phyloP scores from a whole-genome alignment of 2,113 vertebrate genomes.

The Taxidea taxus region DNA sequence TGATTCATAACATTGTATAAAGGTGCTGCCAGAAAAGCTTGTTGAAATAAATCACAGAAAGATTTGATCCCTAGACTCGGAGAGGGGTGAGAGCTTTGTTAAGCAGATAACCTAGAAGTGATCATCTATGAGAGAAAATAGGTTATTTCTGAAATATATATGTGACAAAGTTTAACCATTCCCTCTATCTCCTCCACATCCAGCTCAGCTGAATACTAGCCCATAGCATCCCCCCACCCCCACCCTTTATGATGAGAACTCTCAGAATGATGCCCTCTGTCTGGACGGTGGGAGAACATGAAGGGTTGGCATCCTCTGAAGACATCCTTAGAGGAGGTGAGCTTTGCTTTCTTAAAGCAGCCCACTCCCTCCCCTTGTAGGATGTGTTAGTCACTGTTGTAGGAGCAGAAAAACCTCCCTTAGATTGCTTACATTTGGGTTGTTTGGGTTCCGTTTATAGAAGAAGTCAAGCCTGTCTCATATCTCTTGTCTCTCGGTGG shows the following conservation, averaged over 20 bases:
- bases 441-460: not conserved
- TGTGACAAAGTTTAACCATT: not conserved
- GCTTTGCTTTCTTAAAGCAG: not conserved
- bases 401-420: not conserved
- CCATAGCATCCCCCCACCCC: too few species aligned
- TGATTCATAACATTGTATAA: not conserved
- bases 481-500: not conserved
- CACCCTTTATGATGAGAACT: not conserved
- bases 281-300: not conserved
- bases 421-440: not conserved
- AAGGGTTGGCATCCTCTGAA: not conserved
- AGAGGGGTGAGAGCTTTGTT: not conserved
- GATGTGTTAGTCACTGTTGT: not conserved
- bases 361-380: not conserved
- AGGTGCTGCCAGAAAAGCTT: not conserved
- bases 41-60: not conserved
- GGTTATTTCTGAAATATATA: not conserved
- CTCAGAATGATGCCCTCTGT: not conserved
- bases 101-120: not conserved
- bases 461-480: not conserved
- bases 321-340: not conserved
- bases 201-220: not conserved
- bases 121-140: not conserved
- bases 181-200: not conserved
- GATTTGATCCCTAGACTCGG: not conserved